Evolutionary conservation across 1,140 invertebrate genomes (phyloP), one percentile per base, ranked within the genome.

Genomic region (Diploscapter pachys): DNA sequence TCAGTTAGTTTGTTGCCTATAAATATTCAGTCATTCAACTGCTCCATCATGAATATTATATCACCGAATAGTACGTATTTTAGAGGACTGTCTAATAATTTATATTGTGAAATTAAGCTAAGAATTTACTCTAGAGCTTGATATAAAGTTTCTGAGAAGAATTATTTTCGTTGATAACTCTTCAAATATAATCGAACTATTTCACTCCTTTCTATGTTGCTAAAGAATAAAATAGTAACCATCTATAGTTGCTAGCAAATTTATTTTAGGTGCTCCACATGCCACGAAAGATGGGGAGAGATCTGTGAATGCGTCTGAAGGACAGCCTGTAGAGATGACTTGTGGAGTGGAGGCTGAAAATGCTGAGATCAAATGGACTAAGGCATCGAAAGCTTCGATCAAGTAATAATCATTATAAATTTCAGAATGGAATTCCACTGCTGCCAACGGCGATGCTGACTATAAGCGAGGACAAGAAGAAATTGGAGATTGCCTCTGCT

Each of bases 401-500:
- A 48, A 64, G n/a, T 72, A 4, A 71, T 13, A 1, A 6, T 50
- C 13, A 51, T 72, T 13, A 71, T n/a, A n/a, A 31, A 50, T 51
- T 69, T 72, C 63, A 74, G 13, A 79, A 79, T 52, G 73, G 73
- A 31, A 48, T 31, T 5, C 8, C 67, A 49, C 63, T 80, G 3
- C 64, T 73, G 4, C 71, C 72, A 31, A 31, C 71, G 54, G 61
- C 57, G n/a, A 51, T 6, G 5, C 65, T 63, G n/a, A 13, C 55
- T 5, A 59, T 79, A 52, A 61, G 8, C 53, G 69, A 74, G 31
- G 59, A 72, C 4, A 52, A 63, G 5, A 63, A 52, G 5, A 6
- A 85, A 57, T 69, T 88, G 9, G 50, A 77, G n/a, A 82, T 88
- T n/a, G 77, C 62, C 4, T 52, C 81, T 48, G 75, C 87, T 0